These are phyloP conservation scores for Drosophila baimaii DNA, from an alignment of 1,140 invertebrate species.

Conservation along the genomic window DNA sequence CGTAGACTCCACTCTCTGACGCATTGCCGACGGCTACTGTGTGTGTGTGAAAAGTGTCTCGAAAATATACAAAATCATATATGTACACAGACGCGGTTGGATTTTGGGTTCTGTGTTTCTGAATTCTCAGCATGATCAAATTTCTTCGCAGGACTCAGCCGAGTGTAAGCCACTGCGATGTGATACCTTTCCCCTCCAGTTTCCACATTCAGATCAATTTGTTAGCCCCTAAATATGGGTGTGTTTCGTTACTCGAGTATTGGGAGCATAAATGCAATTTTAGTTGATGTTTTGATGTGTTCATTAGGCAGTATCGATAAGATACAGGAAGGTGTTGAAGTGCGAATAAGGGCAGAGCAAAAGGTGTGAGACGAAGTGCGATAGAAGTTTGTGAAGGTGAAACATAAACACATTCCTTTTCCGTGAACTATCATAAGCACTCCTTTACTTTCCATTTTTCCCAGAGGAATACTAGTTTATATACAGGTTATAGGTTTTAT, in stretches of 20 bases:
- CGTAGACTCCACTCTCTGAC: slow-evolving; percentile 52
- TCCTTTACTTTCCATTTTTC: background rate
- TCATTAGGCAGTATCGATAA: slow-evolving; percentile 71
- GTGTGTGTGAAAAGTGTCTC: slow-evolving; percentile 48
- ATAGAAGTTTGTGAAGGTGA: background rate
- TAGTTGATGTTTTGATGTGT: slow-evolving; percentile 74
- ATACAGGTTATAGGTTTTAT: background rate
- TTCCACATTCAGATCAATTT: slow-evolving; percentile 44
- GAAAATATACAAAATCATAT: slow-evolving; percentile 8
- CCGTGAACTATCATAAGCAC: too few species aligned
- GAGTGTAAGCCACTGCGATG: slow-evolving; percentile 67
- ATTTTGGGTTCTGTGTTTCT: slow-evolving; percentile 20
- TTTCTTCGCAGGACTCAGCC: slow-evolving; percentile 59
- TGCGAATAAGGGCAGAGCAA: slow-evolving; percentile 24
- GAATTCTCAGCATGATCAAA: slow-evolving; percentile 75
- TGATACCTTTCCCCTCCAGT: slow-evolving; percentile 58
- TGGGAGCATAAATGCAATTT: slow-evolving; percentile 73
- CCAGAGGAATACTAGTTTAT: background rate
- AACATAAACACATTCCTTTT: background rate
- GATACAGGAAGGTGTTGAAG: slow-evolving; percentile 26
- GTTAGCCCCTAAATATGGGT: slow-evolving; percentile 25
- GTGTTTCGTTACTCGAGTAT: slow-evolving; percentile 29
- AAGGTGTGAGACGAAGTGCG: background rate
- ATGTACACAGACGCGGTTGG: slow-evolving; percentile 41
- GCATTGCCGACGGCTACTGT: slow-evolving; percentile 70